phyloP scores from a whole-genome alignment of 2,113 vertebrate species.

The Pseudopipra pipra region DNA sequence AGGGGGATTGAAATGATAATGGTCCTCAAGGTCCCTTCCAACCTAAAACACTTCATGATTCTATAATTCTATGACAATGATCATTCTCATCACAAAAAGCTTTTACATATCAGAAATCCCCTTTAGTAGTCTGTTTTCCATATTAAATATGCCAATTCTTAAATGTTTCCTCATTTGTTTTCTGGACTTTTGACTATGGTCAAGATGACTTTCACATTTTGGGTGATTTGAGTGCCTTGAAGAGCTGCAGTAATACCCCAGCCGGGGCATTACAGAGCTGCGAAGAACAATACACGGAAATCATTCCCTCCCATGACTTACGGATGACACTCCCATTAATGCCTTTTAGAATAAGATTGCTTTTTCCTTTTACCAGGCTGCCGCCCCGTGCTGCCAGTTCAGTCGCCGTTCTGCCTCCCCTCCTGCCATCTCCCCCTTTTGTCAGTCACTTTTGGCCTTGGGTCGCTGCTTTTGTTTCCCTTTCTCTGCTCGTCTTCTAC shows the following conservation, averaged over 20 bases:
- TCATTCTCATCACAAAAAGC: neutral
- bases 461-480: neutral
- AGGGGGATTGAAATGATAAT: rapidly evolving
- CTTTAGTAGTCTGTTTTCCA: neutral
- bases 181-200: neutral
- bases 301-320: neutral
- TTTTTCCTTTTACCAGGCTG: neutral
- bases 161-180: neutral
- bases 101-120: neutral
- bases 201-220: neutral
- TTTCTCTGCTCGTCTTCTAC: neutral
- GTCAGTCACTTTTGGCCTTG: neutral
- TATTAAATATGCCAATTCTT: neutral
- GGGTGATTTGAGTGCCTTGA: neutral
- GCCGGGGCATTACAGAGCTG: neutral
- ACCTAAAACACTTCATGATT: neutral
- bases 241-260: neutral
- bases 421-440: neutral
- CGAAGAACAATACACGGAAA: neutral
- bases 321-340: neutral
- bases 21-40: neutral
- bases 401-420: neutral
- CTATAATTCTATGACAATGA: neutral
- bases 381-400: neutral
- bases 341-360: neutral